A percentile compares a stretch with the other conserved stretches of the same genome.
Evolutionary conservation across 2,113 vertebrate genomes (phyloP).

Genomic region (Eupsittula cactorum): DNA sequence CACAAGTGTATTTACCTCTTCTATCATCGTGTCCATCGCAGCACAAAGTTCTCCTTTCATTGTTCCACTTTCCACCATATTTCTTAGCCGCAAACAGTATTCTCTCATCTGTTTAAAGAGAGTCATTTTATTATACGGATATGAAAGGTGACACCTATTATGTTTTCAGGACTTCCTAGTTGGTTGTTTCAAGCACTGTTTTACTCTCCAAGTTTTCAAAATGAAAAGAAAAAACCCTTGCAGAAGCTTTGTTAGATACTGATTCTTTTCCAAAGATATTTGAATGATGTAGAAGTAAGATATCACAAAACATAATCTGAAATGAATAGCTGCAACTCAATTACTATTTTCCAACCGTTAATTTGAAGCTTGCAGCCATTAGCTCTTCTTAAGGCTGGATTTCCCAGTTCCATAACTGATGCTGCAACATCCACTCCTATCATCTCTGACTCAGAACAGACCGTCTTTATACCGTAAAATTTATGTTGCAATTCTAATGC

Average conservation of each 20-base stretch:
- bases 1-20: constrained; percentile 83
- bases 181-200: background rate
- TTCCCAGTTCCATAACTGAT: background rate
- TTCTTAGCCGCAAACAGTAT: constrained; percentile 90
- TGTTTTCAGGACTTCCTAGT: background rate
- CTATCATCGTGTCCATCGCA: constrained; percentile 90
- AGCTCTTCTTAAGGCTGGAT: background rate
- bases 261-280: background rate
- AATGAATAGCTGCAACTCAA: background rate
- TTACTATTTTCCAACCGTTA: background rate
- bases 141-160: background rate
- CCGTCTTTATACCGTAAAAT: background rate
- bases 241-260: background rate
- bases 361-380: background rate
- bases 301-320: background rate
- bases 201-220: background rate
- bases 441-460: background rate
- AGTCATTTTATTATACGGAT: background rate
- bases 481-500: background rate
- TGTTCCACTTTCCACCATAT: constrained; percentile 87
- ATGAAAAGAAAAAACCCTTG: background rate
- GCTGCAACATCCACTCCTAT: background rate
- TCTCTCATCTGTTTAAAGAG: constrained; percentile 86
- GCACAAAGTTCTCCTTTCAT: constrained; percentile 83
- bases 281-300: background rate